Conservation (phyloP, 2,113 vertebrate genomes). For the Hemibates koningsi region DNA sequence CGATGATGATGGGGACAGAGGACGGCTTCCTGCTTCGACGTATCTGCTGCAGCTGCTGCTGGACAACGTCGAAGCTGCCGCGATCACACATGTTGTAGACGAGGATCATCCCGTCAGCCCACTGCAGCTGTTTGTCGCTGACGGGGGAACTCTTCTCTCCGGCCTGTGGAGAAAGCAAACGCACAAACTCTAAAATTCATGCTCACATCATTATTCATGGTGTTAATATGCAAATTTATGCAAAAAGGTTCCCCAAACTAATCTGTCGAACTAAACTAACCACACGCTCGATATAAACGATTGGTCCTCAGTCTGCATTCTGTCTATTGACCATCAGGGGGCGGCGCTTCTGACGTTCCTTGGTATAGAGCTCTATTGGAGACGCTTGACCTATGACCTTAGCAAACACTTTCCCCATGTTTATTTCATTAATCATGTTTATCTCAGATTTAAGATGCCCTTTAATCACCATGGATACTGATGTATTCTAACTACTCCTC, state of each 20-base stretch:
- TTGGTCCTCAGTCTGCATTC: background rate
- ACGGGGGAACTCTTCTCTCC: background rate
- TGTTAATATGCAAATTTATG: background rate
- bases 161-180: background rate
- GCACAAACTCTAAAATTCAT: background rate
- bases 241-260: background rate
- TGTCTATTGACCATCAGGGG: background rate
- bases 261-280: background rate
- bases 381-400: background rate
- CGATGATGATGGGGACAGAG: background rate
- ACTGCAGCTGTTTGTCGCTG: conserved; percentile 24
- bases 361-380: background rate
- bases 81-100: conserved; percentile 35
- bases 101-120: conserved; percentile 15
- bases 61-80: background rate
- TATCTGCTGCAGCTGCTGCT: conserved; percentile 9
- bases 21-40: background rate
- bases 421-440: background rate
- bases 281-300: background rate
- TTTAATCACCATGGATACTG: background rate
- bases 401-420: background rate
- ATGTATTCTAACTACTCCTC: background rate
- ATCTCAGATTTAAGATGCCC: background rate
- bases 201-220: background rate
- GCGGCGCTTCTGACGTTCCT: background rate